Evolutionary conservation across 92 coral and sea anemone genomes (phyloP).

Genomic region (Parazoanthus swiftii): DNA sequence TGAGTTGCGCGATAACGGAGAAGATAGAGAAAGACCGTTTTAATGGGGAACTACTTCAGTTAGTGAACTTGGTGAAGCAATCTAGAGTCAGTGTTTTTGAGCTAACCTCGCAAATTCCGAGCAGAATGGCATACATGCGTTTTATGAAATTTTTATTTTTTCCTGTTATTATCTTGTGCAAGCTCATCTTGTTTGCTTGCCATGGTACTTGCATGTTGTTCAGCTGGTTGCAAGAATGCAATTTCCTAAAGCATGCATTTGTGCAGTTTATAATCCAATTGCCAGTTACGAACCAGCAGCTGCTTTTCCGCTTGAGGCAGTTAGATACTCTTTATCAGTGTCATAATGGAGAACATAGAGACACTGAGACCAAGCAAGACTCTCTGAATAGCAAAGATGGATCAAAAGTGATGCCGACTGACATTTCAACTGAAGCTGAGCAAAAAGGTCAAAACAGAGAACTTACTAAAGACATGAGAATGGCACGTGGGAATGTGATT

Average conservation of each 20-base stretch:
- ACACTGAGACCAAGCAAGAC: background rate
- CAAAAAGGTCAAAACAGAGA: background rate
- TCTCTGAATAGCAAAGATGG: no score
- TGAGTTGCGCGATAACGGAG: background rate
- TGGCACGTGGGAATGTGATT: constrained; percentile 33
- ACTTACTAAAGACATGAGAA: no score
- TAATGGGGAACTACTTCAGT: background rate
- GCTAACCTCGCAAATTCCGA: background rate
- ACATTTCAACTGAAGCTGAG: background rate
- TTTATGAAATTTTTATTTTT: background rate
- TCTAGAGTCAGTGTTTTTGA: background rate
- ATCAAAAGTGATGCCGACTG: background rate
- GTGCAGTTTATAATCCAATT: background rate
- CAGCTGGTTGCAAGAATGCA: constrained; percentile 38
- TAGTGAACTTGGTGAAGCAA: background rate
- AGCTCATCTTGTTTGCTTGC: background rate
- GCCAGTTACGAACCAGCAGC: constrained; percentile 19
- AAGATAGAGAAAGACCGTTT: background rate
- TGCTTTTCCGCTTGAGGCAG: constrained; percentile 24
- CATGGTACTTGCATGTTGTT: constrained; percentile 7
- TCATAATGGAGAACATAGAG: no score
- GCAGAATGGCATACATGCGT: background rate
- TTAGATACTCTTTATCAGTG: background rate
- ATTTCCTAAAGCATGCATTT: background rate
- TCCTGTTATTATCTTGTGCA: background rate